Conservation (phyloP, 1,140 invertebrate species). For the Panagrolaimus sp. region DNA sequence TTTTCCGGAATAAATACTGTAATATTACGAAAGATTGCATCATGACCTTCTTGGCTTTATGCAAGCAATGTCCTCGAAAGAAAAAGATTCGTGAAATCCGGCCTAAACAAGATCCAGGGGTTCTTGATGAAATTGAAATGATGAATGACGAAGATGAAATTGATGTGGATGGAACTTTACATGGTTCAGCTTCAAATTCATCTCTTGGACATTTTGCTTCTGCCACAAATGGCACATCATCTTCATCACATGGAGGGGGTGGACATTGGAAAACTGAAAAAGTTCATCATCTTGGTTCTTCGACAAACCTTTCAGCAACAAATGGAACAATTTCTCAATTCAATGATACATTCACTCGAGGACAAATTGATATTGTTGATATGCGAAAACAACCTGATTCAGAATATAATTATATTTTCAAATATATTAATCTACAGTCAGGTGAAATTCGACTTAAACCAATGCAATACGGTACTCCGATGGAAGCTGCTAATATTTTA, state of each 20-base stretch:
- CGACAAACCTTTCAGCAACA: background rate
- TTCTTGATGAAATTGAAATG: background rate
- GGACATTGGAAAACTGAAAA: background rate
- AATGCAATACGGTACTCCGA: conserved; percentile 14
- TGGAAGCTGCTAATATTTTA: conserved; percentile 18
- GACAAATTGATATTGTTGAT: conserved; percentile 26
- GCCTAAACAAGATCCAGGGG: background rate
- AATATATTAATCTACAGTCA: conserved; percentile 20
- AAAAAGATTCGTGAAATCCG: conserved; percentile 22
- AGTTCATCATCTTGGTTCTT: background rate
- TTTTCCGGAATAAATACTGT: conserved; percentile 23
- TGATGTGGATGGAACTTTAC: conserved; percentile 15
- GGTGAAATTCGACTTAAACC: conserved; percentile 16
- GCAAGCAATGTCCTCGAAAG: conserved; percentile 20
- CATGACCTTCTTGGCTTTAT: conserved; percentile 18
- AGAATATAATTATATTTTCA: conserved; percentile 14
- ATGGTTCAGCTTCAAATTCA: conserved; percentile 16
- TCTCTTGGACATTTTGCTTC: too few species aligned
- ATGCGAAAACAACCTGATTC: conserved; percentile 22
- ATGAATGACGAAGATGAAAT: conserved; percentile 16
- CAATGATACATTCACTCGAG: conserved; percentile 22
- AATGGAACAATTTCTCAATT: background rate
- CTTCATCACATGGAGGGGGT: background rate
- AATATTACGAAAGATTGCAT: conserved; percentile 25
- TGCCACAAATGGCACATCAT: background rate